Evolutionary conservation across 1,140 invertebrate genomes (phyloP), one percentile per base, ranked within the genome.

Genomic region (Araneus ventricosus): DNA sequence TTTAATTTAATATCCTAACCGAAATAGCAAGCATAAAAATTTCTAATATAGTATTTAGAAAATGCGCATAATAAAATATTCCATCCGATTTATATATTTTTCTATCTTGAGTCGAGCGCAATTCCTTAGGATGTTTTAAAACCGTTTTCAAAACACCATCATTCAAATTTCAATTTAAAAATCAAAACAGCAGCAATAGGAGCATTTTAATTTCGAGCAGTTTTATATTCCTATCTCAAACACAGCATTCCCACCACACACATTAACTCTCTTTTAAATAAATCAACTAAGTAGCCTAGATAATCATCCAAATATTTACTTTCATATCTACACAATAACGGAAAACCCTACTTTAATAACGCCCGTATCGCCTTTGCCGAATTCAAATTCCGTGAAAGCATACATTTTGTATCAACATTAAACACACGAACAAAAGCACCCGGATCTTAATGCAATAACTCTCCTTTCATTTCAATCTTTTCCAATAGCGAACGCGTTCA

Each of bases 291-390:
- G 27, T 70, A 70, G 63, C 63, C 34, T 37, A 75, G 34, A 75
- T 75, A 75, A 75, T 75, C 70, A 75, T 37, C 70, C 30, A 75
- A 75, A 75, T 75, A 75, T 75, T 75, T 75, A 34, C 70, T 75
- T 75, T 75, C 70, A 75, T 27, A n/a, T 34, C 17, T 34, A 4
- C 70, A 75, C 70, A 75, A 75, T 75, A 30, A 75, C 20, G 30
- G 70, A 75, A 52, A 75, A 75, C 70, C 70, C 30, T 75, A 75
- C 70, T 75, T 75, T 75, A 34, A 75, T 34, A 75, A 75, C 30
- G 22, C 70, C 70, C 70, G 27, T 75, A 75, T 75, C 70, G 70
- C 30, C 34, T 75, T 34, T 20, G 27, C n/a, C 70, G 30, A 30
- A 75, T 75, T 75, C 30, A 22, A 75, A 75, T 34, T 75, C 14